Conservation (phyloP, 2,797 vertebrate species). For the Pangasius macronema region DNA sequence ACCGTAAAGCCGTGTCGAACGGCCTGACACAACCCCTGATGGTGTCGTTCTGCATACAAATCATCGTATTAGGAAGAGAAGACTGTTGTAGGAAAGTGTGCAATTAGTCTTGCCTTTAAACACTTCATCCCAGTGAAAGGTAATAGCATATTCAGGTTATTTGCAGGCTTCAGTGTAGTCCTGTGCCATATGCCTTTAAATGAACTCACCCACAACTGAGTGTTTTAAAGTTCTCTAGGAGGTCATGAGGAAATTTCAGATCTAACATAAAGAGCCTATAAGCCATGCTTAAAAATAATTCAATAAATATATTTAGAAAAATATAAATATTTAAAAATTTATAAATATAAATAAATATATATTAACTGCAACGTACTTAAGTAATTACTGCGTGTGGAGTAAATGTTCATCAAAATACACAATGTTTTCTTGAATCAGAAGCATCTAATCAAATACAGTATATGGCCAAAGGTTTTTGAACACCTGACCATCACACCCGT, state of each 20-base stretch:
- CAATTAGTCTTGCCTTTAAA: slow-evolving; percentile 51
- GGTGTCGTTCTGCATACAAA: slow-evolving; percentile 47
- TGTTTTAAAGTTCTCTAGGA: neutral
- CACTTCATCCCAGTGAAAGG: slow-evolving; percentile 42
- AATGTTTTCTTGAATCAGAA: neutral
- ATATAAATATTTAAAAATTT: neutral
- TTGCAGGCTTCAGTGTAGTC: slow-evolving; percentile 21
- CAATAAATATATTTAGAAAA: neutral
- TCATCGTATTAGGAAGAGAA: slow-evolving; percentile 46
- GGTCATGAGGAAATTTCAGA: neutral
- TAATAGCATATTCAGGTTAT: slow-evolving; percentile 37
- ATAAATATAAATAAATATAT: neutral
- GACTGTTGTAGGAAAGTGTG: slow-evolving; percentile 36
- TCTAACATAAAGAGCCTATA: neutral
- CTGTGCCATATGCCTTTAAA: slow-evolving; percentile 8
- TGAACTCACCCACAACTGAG: slow-evolving; percentile 3
- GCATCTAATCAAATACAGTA: neutral
- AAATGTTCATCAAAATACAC: neutral
- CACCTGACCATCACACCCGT: neutral
- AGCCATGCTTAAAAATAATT: neutral
- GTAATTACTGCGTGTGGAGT: neutral
- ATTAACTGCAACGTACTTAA: neutral
- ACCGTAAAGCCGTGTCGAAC: slow-evolving; percentile 13
- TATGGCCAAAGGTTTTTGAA: neutral
- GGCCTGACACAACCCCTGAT: slow-evolving; percentile 23